Evolutionary conservation across 2,888 invertebrate genomes (phyloP), one percentile per base, ranked within the genome.

Genomic region (Alentia gelatinosa): DNA sequence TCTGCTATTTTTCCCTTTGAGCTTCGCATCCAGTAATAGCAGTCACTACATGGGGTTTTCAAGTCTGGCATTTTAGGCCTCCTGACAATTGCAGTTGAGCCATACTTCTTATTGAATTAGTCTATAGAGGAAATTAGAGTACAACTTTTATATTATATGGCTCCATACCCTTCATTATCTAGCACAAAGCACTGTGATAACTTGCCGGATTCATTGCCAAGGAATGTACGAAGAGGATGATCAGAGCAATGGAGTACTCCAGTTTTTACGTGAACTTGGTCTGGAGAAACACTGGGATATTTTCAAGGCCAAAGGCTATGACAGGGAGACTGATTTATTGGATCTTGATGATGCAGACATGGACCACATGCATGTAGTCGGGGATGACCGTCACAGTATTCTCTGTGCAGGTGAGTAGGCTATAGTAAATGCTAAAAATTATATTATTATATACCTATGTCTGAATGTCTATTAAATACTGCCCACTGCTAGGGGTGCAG

Each of bases 251-350:
- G 68, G 93, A 93, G 90, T 89, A 37, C 26, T 26, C 12, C 39
- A 50, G 33, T 95, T 95, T 92, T 93, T 95, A 19, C 90, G 90
- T 1, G 90, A 93, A 0, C 74, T 95, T 15, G 94, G 94, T 47
- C 91, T 95, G 91, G 92, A 91, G 26, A 92, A 93, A 83, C 94
- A 95, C 91, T 93, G 93, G 86, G 94, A 94, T 30, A 94, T 94
- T 92, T 95, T 95, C 90, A 50, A 93, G 5, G 93, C 94, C 15
- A 94, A 94, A 89, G 95, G 95, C 0, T 95, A 93, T 90, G 95
- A 95, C 89, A 92, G 92, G n/a, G 95, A 94, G 88, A 93, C 92
- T 9, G 95, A 95, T 90, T 91, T 95, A n/a, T 90, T 91, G 15
- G 89, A 94, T 68, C 88, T 95, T 5, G 92, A 92, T 63, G 89